phyloP scores from a whole-genome alignment of 2,888 invertebrate species.

The Eupithecia inturbata region DNA sequence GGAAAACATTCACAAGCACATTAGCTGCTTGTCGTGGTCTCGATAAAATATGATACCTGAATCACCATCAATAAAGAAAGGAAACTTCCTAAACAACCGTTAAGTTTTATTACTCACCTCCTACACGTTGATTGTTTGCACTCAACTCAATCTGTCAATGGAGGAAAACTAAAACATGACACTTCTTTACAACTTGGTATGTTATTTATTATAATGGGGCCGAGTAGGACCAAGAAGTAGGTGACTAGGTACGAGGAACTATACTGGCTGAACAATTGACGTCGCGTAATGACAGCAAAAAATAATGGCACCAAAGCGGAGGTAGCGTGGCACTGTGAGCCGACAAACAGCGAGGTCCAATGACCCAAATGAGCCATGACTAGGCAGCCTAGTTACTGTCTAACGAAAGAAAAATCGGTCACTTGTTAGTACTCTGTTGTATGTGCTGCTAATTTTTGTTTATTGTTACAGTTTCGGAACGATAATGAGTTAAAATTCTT shows the following conservation, averaged over 20 bases:
- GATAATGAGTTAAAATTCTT: conserved; percentile 5
- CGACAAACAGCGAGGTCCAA: conserved; percentile 80
- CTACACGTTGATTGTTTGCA: conserved; percentile 55
- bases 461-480: conserved; percentile 9
- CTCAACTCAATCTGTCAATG: conserved; percentile 56
- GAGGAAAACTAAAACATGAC: conserved; percentile 49
- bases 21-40: conserved; percentile 24
- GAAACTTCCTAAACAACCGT: conserved; percentile 52
- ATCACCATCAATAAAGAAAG: conserved; percentile 34
- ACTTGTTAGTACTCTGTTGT: conserved; percentile 54
- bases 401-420: conserved; percentile 79
- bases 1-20: conserved; percentile 25
- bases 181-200: conserved; percentile 39
- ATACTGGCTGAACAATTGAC: conserved; percentile 59
- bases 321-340: conserved; percentile 58
- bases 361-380: conserved; percentile 81
- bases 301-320: conserved; percentile 64
- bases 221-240: conserved; percentile 59
- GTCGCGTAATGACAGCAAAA: conserved; percentile 69
- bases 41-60: conserved; percentile 28
- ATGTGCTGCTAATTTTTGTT: conserved; percentile 32
- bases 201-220: conserved; percentile 37
- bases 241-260: conserved; percentile 39
- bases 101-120: conserved; percentile 50
- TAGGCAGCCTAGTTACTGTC: conserved; percentile 71